Conservation (phyloP, 2,113 vertebrate species). For the Anarrhichthys ocellatus region DNA sequence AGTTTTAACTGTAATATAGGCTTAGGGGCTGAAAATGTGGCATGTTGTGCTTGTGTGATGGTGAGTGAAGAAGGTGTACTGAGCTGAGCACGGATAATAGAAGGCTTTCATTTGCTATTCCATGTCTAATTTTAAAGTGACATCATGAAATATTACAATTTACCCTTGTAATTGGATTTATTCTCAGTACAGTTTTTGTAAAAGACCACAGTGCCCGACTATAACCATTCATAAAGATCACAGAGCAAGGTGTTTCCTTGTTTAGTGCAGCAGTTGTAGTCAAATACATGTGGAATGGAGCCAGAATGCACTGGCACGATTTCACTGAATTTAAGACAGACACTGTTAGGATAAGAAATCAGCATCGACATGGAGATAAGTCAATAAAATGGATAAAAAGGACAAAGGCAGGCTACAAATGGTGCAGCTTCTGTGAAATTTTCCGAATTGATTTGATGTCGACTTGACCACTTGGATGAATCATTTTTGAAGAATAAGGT, state of each 20-base stretch:
- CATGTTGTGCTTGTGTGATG: neutral
- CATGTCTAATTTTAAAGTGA: neutral
- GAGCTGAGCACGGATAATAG: neutral
- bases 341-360: neutral
- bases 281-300: conserved; percentile 6
- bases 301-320: neutral
- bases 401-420: neutral
- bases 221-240: neutral
- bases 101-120: neutral
- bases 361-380: neutral
- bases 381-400: neutral
- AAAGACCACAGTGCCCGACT: neutral
- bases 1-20: neutral
- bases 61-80: neutral
- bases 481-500: neutral
- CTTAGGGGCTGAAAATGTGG: neutral
- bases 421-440: neutral
- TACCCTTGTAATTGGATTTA: neutral
- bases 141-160: neutral
- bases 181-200: neutral
- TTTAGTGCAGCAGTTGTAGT: conserved; percentile 3
- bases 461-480: neutral
- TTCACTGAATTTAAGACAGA: neutral
- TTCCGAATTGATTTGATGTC: neutral
- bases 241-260: neutral